Base-by-base conservation (phyloP, 2,888 invertebrate species). In the Hypomecis punctinalis region DNA sequence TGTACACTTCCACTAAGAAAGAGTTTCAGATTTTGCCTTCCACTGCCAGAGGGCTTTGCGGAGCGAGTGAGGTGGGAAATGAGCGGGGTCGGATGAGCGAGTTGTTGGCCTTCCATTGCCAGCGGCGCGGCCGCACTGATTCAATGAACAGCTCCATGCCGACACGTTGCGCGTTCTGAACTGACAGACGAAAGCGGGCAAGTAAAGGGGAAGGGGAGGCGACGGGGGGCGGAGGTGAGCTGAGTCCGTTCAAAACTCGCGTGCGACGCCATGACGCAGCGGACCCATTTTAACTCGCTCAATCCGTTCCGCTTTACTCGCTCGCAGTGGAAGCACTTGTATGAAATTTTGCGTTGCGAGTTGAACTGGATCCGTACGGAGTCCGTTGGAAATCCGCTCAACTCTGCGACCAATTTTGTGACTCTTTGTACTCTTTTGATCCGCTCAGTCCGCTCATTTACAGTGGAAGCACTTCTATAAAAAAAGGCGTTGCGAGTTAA, bases 301-400 rank as follows among this genome's bases (percentile, higher is more conserved):
- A 13, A 47, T 47, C 23, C 23, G 46, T 47, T 47, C 46, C 46
- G 46, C 46, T 23, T 23, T 23, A 23, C 23, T 23, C 23, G 23
- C 23, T 23, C 23, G 23, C 23, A 23, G 23, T 23, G 23, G 23
- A 23, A 23, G 23, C 23, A 23, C 23, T 23, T 23, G 23, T 47
- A 47, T 47, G 46, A 47, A 47, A 47, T 47, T 47, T 47, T 47
- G 46, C 49, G 49, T 49, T 49, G 49, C 35, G 49, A 49, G 49
- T 49, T 37, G 49, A 36, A 47, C 47, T 33, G 33, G 23, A 37
- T 49, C 36, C 49, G 10, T 49, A 49, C 49, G 11, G 49, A 49
- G 49, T 49, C 49, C 49, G 36, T 36, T 37, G 10, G 49, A 49
- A 49, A 36, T 49, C 36, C 49, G 49, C 36, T 49, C 36, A 36